Percentiles rank a stretch among this genome's conserved stretches.
phyloP scores from a whole-genome alignment of 2,113 vertebrate species.

The Poecile atricapillus region DNA sequence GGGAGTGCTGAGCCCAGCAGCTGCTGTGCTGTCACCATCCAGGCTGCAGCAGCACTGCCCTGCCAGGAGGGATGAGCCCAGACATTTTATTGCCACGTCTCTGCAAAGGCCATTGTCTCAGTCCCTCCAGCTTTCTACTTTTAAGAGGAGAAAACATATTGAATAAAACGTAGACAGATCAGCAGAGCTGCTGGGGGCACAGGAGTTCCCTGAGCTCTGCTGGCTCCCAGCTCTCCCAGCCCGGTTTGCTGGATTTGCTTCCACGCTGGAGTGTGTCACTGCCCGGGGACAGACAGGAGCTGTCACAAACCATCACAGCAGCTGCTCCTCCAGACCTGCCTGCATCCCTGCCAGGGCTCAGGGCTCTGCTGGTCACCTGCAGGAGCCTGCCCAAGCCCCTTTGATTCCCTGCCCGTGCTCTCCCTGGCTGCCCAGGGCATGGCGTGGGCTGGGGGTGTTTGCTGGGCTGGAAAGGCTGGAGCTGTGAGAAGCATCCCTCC shows the following conservation, averaged over 20 bases:
- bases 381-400: not conserved
- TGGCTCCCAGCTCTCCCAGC: not conserved
- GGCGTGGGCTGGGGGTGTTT: not conserved
- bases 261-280: not conserved
- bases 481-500: not conserved
- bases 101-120: not conserved
- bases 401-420: not conserved
- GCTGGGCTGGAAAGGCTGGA: not conserved
- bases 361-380: not conserved
- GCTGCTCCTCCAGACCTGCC: not conserved
- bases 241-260: not conserved
- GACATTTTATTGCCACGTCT: not conserved
- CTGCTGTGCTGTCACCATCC: not conserved
- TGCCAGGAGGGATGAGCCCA: not conserved
- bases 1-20: not conserved
- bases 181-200: not conserved
- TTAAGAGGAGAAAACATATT: not conserved
- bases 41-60: not conserved
- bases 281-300: not conserved
- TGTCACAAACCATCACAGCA: not conserved
- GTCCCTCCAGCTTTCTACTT: not conserved
- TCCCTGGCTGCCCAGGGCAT: fast-evolving
- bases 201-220: not conserved
- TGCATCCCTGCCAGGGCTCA: not conserved
- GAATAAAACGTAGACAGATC: not conserved